Evolutionary conservation across 2,113 vertebrate genomes (phyloP), one percentile per base, ranked within the genome.

Genomic region (Anseranas semipalmata): DNA sequence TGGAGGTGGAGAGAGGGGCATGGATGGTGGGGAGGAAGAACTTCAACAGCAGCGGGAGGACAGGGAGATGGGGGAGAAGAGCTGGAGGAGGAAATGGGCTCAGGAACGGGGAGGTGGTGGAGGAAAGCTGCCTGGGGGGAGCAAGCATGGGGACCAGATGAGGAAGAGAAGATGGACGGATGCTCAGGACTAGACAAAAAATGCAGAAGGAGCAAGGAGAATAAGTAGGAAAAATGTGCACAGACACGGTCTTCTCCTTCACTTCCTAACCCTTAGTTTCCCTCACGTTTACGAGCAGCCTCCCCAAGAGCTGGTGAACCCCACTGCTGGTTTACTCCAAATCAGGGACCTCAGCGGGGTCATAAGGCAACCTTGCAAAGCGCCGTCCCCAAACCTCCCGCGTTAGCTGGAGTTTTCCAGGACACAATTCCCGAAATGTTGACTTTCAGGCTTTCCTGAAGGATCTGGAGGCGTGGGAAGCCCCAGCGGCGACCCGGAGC

Each of bases 31-130:
- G 39, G 56, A 75, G 43, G 24, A 37, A 89, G 55, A n/a, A 66
- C 22, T 21, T 33, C 0, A 5, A 6, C 8, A 45, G n/a, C 39
- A 22, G 15, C 0, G 2, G 59, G 55, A 48, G n/a, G 66, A 9
- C 33, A 52, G 79, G 33, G 74, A 73, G 6, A 27, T 32, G 20
- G 4, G 41, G 41, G 88, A 39, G 80, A 59, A 39, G 16, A 81
- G 20, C 14, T 77, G 58, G 30, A 5, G 45, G 56, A 46, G 41
- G 35, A 59, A 77, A 33, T 0, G 17, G 4, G 6, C 70, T 33
- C 35, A 14, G 55, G 25, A 79, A 52, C 0, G 2, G 11, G 10
- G 9, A 60, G 14, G 3, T 7, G 18, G 25, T 33, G 59, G n/a
- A 60, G 35, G 28, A 50, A 84, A 90, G 11, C 8, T 17, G 32